phyloP scores from a whole-genome alignment of 1,140 invertebrate genomes.

The Phortica variegata region DNA sequence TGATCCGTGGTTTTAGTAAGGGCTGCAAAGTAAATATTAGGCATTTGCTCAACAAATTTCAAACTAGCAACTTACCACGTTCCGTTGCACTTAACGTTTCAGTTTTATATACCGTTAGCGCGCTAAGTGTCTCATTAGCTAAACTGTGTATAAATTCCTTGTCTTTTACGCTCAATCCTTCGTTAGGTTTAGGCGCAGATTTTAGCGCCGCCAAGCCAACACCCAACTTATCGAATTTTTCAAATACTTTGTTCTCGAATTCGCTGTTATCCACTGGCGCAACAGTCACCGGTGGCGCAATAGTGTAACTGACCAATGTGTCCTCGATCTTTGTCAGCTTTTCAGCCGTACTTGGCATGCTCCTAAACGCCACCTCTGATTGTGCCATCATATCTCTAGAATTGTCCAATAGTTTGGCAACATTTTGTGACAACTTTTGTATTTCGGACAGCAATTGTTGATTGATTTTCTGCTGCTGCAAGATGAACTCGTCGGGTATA shows the following conservation, averaged over 20 bases:
- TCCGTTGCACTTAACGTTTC: conserved; percentile 28
- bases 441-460: conserved; percentile 61
- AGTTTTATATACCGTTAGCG: conserved; percentile 34
- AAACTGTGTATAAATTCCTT: conserved; percentile 44
- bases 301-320: conserved; percentile 31
- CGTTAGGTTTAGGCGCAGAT: conserved; percentile 10
- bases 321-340: conserved; percentile 39
- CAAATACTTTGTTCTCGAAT: conserved; percentile 39
- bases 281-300: conserved; percentile 25
- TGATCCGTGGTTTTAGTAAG: conserved; percentile 53
- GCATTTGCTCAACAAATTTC: conserved; percentile 4
- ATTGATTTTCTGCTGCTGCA: conserved; percentile 35
- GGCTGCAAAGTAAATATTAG: conserved; percentile 14
- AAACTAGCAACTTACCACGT: conserved; percentile 26
- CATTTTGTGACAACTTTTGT: conserved; percentile 59
- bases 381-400: conserved; percentile 37
- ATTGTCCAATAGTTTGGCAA: conserved; percentile 60
- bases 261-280: conserved; percentile 22
- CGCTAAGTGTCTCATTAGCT: conserved; percentile 45
- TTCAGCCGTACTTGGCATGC: conserved; percentile 31
- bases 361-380: conserved; percentile 29
- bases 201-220: conserved; percentile 26
- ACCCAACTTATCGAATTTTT: conserved; percentile 25
- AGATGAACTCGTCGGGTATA: conserved; percentile 31
- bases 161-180: conserved; percentile 34